These are phyloP conservation scores for Psylliodes chrysocephalus DNA, from an alignment of 2,888 invertebrate genomes.

Conservation along the genomic window DNA sequence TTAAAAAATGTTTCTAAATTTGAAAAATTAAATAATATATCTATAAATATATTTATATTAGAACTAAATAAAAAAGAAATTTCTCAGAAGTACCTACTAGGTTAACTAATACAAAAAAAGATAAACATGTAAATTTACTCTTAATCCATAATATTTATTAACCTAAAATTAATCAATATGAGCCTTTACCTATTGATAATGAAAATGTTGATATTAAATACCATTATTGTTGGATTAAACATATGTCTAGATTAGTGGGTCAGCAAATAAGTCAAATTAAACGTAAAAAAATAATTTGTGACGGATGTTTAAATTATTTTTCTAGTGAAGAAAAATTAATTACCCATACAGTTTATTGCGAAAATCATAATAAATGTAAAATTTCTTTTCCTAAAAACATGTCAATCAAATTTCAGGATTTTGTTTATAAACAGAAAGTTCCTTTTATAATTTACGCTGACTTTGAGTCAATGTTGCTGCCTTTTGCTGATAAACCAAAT, in stretches of 20 bases:
- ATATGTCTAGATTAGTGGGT: neutral
- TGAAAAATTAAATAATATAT: constrained; percentile 11
- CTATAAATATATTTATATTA: constrained; percentile 6
- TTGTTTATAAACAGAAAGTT: constrained; percentile 6
- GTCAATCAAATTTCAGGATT: constrained; percentile 30
- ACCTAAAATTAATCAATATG: neutral
- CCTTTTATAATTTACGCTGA: constrained; percentile 43
- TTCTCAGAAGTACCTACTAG: neutral
- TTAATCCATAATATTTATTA: constrained; percentile 1
- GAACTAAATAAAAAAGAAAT: neutral
- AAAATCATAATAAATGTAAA: neutral
- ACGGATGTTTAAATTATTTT: constrained; percentile 20
- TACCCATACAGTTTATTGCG: neutral
- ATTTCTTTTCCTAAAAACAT: constrained; percentile 15
- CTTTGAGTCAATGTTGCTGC: constrained; percentile 31
- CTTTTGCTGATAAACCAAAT: neutral
- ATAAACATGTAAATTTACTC: neutral
- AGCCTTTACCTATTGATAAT: neutral
- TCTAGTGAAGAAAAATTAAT: neutral
- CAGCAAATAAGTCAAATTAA: neutral
- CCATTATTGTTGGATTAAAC: constrained; percentile 11
- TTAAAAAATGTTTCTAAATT: constrained; percentile 7
- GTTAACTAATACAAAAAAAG: neutral
- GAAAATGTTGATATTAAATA: neutral
- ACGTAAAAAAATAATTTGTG: neutral